Base-by-base conservation (phyloP, 2,113 vertebrate species). In the Tor tambroides region DNA sequence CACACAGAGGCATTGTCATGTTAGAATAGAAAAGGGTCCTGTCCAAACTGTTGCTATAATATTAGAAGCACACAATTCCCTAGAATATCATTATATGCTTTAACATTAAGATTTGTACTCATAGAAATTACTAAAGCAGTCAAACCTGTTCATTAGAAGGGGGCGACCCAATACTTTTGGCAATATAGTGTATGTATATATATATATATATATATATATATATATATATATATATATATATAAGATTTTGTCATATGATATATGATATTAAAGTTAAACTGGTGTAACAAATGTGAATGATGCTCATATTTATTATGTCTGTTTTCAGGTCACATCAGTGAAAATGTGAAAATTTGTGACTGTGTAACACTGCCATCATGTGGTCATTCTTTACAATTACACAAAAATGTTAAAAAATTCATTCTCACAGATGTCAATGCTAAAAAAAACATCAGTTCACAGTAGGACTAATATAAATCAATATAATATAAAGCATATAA, bases 331-430 rank as follows among this genome's bases (percentile, higher is more conserved):
- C 5, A 21, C 5, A n/a, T 15, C 14, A 26, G 23, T 54, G 30
- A 77, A 49, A 67, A 21, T 21, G 6, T 21, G 15, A 76, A 46
- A 30, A 23, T 35, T 1, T 41, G 12, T 26, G 43, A 14, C 69
- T 81, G 78, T 81, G 54, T 72, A 65, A 88, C 59, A 83, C 3
- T 86, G 87, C 79, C 87, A 83, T 21, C 84, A 30, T 72, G 76
- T 83, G 87, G 61, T 61, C 61, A 71, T 43, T 61, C 7, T 5
- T 17, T 15, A 49, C 23, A 80, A 76, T 21, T 79, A 56, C 80
- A 87, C 23, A 69, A n/a, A 54, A 56, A 56, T 56, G 21, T 23
- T 21, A 56, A 7, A 63, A 63, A 56, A 32, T 28, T 46, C 2
- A 30, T 6, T 6, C 69, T n/a, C 69, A 5, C 35, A 19, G 67